phyloP scores from a whole-genome alignment of 2,113 vertebrate genomes.

The Prionailurus bengalensis region DNA sequence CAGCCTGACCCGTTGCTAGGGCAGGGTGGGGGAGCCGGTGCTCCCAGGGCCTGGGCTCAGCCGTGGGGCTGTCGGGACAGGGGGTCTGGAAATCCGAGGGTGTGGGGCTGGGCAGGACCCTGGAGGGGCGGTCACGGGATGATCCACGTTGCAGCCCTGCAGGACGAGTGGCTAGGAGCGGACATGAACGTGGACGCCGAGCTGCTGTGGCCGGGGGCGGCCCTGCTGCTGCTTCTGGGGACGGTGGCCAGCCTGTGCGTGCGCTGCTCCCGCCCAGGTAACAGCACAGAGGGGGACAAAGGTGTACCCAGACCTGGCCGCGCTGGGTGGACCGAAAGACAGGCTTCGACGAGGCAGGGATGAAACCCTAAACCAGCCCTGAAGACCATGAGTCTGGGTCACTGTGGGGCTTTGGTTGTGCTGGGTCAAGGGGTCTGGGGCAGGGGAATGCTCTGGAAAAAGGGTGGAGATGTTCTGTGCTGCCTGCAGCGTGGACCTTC shows the following conservation, averaged over 20 bases:
- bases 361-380: background rate
- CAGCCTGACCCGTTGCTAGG: background rate
- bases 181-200: slow-evolving; percentile 79
- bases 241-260: slow-evolving; percentile 74
- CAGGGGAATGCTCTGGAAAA: background rate
- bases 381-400: background rate
- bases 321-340: background rate
- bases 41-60: background rate
- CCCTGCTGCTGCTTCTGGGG: slow-evolving; percentile 79
- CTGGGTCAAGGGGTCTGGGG: background rate
- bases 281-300: accelerated
- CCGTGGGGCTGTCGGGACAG: background rate
- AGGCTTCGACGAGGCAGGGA: no score
- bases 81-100: accelerated
- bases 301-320: background rate
- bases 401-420: background rate
- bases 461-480: background rate
- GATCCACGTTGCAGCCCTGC: accelerated
- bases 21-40: accelerated
- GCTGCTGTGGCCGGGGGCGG: slow-evolving; percentile 77
- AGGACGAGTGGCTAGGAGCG: background rate
- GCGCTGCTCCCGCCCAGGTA: slow-evolving; percentile 82
- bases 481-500: background rate
- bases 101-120: background rate
- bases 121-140: background rate